Percentiles rank a stretch among this genome's conserved stretches.
phyloP scores from a whole-genome alignment of 2,888 invertebrate species.

The Callinectes sapidus region DNA sequence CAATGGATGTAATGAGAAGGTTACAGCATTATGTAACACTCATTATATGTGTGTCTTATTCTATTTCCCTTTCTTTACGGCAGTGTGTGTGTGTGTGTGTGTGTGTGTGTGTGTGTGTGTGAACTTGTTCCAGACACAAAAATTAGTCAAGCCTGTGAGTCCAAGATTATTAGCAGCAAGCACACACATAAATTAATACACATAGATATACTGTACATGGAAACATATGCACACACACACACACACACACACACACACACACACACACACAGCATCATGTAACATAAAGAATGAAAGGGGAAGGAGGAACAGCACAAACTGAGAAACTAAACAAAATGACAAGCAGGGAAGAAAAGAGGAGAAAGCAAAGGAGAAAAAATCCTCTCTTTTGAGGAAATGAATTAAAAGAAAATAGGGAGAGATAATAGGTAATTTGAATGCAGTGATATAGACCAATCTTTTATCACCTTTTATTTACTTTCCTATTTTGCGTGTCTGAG shows the following conservation, averaged over 20 bases:
- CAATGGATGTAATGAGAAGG: not conserved
- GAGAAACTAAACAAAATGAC: not conserved
- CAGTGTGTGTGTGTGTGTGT: not conserved
- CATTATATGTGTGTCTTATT: no score
- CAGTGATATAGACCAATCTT: conserved; percentile 3
- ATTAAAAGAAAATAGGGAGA: not conserved
- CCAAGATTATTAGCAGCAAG: no score
- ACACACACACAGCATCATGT: not conserved
- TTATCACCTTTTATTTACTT: no score
- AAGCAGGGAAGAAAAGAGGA: not conserved
- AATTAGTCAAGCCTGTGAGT: not conserved
- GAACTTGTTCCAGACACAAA: not conserved
- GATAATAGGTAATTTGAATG: not conserved
- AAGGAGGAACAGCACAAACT: not conserved
- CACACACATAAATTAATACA: not conserved
- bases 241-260: no score
- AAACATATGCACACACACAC: no score
- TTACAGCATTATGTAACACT: not conserved
- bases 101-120: not conserved
- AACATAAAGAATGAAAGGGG: not conserved
- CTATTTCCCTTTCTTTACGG: no score
- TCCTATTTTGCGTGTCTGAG: not conserved
- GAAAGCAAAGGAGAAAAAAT: not conserved
- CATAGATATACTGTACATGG: not conserved
- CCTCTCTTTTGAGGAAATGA: not conserved